phyloP scores from a whole-genome alignment of 2,113 vertebrate genomes.

The Lipophrys pholis region DNA sequence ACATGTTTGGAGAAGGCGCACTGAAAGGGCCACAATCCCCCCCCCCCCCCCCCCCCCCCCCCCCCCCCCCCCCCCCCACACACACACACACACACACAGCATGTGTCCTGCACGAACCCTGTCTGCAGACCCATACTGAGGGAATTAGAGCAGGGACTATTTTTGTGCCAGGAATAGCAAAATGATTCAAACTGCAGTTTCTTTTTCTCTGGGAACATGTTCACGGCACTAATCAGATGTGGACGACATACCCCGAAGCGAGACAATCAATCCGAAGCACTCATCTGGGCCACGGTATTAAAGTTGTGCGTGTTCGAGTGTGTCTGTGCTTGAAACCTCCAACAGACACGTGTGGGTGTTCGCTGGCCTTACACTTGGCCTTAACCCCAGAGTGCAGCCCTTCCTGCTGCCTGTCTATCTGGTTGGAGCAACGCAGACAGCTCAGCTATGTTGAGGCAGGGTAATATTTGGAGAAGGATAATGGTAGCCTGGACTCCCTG shows the following conservation, averaged over 20 bases:
- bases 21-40: not conserved
- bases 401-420: conserved; percentile 58
- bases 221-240: conserved; percentile 31
- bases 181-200: conserved; percentile 1
- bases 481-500: conserved; percentile 63
- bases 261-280: conserved; percentile 50
- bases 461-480: conserved; percentile 79
- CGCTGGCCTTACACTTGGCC: conserved; percentile 49
- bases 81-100: conserved; percentile 6
- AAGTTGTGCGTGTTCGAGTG: conserved; percentile 9
- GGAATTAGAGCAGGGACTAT: conserved; percentile 24
- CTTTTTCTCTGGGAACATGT: conserved; percentile 37
- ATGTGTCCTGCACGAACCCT: conserved; percentile 16
- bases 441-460: conserved; percentile 65
- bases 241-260: conserved; percentile 33
- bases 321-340: conserved; percentile 1
- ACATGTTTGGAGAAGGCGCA: conserved; percentile 19
- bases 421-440: conserved; percentile 58
- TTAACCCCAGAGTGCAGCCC: conserved; percentile 34
- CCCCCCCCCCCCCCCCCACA: too few relatives aligned
- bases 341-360: conserved; percentile 19
- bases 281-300: conserved; percentile 27
- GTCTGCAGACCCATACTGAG: conserved; percentile 10
- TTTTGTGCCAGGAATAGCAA: conserved; percentile 39
- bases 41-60: too few relatives aligned